Evolutionary conservation across 1,140 invertebrate species (phyloP).

Genomic region (Episyrphus balteatus): DNA sequence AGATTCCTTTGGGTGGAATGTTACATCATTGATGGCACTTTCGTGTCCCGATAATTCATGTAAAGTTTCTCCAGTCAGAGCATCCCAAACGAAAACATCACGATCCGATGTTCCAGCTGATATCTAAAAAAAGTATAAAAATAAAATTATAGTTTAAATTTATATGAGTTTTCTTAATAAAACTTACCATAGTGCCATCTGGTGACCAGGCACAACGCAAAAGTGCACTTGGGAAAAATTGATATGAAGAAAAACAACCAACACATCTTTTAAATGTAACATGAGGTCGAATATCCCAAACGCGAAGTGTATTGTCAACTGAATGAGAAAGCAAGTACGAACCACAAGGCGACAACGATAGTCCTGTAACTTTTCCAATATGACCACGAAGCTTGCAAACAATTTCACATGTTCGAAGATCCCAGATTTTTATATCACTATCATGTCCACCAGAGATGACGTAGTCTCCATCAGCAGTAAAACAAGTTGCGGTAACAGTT

Average conservation of each 20-base stretch:
- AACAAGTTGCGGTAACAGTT: constrained; percentile 81
- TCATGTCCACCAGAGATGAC: constrained; percentile 86
- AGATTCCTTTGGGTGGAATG: constrained; percentile 92
- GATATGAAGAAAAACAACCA: constrained; percentile 85
- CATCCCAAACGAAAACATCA: constrained; percentile 96
- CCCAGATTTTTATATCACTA: constrained; percentile 98
- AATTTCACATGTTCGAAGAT: constrained; percentile 81
- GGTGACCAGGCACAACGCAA: constrained; percentile 80
- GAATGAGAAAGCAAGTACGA: constrained; percentile 90
- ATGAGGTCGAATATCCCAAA: constrained; percentile 72
- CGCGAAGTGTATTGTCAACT: constrained; percentile 88
- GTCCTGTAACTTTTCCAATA: constrained; percentile 87
- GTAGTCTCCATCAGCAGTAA: constrained; percentile 93
- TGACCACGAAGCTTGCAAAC: constrained; percentile 78
- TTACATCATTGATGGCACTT: constrained; percentile 92
- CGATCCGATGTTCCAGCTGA: constrained; percentile 89
- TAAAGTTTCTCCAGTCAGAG: constrained; percentile 74
- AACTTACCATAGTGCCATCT: constrained; percentile 66
- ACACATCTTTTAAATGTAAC: constrained; percentile 85
- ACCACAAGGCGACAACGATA: constrained; percentile 88
- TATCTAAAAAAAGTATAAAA: constrained; percentile 52
- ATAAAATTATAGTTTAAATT: constrained; percentile 4
- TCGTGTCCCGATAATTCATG: constrained; percentile 98
- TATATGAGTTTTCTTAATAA: constrained; percentile 43
- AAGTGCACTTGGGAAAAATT: constrained; percentile 95